These are phyloP conservation scores for Macrostomum lignano DNA, from an alignment of 1,140 invertebrate species.

Conservation along the genomic window DNA sequence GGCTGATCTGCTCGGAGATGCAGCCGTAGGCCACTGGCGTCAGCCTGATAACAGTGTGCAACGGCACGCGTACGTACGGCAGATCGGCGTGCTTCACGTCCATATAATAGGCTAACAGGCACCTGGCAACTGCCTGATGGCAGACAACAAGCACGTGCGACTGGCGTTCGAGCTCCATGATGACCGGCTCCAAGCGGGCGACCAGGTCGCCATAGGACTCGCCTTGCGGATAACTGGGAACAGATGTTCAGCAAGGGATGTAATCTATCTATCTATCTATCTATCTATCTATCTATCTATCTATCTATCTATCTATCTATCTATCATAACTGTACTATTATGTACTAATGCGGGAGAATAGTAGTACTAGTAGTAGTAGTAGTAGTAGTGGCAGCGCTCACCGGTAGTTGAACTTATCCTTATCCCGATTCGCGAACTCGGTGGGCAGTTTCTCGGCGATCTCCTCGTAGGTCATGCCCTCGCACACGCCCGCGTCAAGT, in stretches of 20 bases:
- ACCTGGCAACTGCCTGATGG: constrained; percentile 83
- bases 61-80: constrained; percentile 64
- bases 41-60: constrained; percentile 86
- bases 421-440: constrained; percentile 73
- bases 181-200: constrained; percentile 71
- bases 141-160: constrained; percentile 89
- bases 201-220: constrained; percentile 83
- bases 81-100: too few relatives aligned
- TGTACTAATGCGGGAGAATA: too few relatives aligned
- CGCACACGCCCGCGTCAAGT: constrained; percentile 97
- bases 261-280: too few relatives aligned
- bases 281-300: too few relatives aligned
- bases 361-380: too few relatives aligned
- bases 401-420: constrained; percentile 89
- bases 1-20: constrained; percentile 57
- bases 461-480: constrained; percentile 96
- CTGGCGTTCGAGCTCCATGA: constrained; percentile 91
- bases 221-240: too few relatives aligned
- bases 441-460: constrained; percentile 74
- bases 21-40: constrained; percentile 91
- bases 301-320: too few relatives aligned
- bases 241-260: too few relatives aligned
- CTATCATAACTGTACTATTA: too few relatives aligned
- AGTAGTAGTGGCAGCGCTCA: too few relatives aligned
- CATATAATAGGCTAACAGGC: constrained; percentile 81